Evolutionary conservation across 2,797 vertebrate species (phyloP), one percentile per base, ranked within the genome.

Genomic region (Hippoglossus hippoglossus): DNA sequence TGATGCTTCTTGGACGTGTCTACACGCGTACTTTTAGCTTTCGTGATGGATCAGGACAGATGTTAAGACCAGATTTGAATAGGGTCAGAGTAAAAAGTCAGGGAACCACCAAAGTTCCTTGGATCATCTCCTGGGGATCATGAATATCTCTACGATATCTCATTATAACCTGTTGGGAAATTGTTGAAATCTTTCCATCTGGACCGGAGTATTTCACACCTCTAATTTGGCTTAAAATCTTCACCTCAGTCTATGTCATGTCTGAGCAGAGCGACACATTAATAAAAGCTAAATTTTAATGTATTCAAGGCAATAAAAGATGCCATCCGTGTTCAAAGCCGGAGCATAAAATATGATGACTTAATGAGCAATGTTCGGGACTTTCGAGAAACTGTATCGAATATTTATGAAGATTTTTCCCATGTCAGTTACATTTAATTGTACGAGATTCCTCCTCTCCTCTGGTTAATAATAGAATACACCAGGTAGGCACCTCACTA

Each of bases 401-500:
- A 89, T 90, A 89, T 91, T 88, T 63, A 93, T 89, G 75, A 86
- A 59, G 75, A 61, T 47, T 63, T 84, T 85, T 81, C 80, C 62
- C 63, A 64, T 8, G n/a, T 64, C 62, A 71, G 82, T 75, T 50
- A 47, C 51, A 69, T 85, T 73, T 87, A 91, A 90, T 85, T 88
- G 81, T 63, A 51, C 82, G 71, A 73, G 77, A 83, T 77, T 67
- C 81, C 77, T 83, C 69, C 69, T 58, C 67, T 53, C 65, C 63
- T 66, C 78, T 83, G 3, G 60, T 90, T 91, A 89, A 91, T 88
- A 89, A 87, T 87, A 80, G 69, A 91, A 79, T 60, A 83, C 25
- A 73, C 77, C 77, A 83, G 86, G 71, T 75, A 84, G 83, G 63
- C 39, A 22, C 55, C 74, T 78, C 64, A 71, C 72, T 67, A 73